A percentile compares a stretch with the other conserved stretches of the same genome.
Conservation (phyloP, 2,888 invertebrate genomes). For the Tiphia femorata region DNA sequence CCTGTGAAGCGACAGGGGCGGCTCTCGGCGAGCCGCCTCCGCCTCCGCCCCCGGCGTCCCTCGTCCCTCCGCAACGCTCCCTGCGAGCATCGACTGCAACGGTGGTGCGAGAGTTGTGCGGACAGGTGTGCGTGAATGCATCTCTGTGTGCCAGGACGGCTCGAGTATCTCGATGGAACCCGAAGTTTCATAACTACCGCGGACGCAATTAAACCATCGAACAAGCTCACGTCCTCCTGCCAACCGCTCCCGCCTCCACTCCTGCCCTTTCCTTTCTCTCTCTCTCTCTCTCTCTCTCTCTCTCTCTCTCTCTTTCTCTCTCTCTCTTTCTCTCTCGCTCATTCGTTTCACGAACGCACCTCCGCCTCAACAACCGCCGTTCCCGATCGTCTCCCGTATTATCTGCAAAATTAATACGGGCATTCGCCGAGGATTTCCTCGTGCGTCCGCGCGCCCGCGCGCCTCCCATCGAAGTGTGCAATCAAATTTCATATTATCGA, state of each 20-base stretch:
- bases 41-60: constrained; percentile 5
- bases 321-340: not conserved
- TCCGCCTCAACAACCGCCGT: constrained; percentile 6
- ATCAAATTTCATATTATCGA: constrained; percentile 32
- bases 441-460: constrained; percentile 14
- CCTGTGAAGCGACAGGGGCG: constrained; percentile 14
- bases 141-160: not conserved
- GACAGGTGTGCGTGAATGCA: no score
- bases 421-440: constrained; percentile 39
- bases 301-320: not conserved
- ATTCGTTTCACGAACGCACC: no score
- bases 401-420: constrained; percentile 38
- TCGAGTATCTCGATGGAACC: not conserved
- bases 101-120: no score
- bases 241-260: no score
- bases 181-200: constrained; percentile 33
- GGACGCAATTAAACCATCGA: constrained; percentile 36
- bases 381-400: constrained; percentile 25
- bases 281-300: not conserved
- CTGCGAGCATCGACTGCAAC: not conserved
- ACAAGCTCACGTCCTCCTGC: constrained; percentile 17
- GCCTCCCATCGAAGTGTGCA: constrained; percentile 16
- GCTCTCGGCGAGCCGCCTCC: constrained; percentile 10
- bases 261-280: not conserved
- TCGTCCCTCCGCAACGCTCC: not conserved